Conservation (phyloP, 2,888 invertebrate species). For the Agrotis ipsilon region DNA sequence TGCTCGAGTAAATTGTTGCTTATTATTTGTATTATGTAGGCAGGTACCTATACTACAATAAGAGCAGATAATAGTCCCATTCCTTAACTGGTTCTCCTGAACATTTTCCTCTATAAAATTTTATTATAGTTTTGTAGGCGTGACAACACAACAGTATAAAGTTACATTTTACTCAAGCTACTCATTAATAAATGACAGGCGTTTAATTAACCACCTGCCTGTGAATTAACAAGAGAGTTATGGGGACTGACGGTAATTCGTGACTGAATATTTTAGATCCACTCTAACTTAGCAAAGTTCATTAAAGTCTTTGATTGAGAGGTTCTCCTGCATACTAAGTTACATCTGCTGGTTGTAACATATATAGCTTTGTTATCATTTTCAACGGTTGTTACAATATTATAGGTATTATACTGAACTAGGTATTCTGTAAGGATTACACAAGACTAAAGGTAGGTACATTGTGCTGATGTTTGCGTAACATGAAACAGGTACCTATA, state of each 20-base stretch:
- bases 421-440: not conserved
- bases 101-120: constrained; percentile 20
- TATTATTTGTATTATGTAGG: not conserved
- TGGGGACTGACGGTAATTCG: constrained; percentile 81
- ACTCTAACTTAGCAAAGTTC: constrained; percentile 88
- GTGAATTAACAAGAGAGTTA: constrained; percentile 64
- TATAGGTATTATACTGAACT: not conserved
- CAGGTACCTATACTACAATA: not conserved
- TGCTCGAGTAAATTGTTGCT: constrained; percentile 16
- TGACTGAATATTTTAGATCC: constrained; percentile 88
- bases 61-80: constrained; percentile 5
- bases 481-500: not conserved
- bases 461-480: constrained; percentile 13
- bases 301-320: constrained; percentile 86
- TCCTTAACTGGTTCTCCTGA: not conserved
- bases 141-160: constrained; percentile 24
- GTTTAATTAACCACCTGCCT: constrained; percentile 64
- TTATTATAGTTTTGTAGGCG: not conserved
- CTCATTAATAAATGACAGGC: constrained; percentile 54
- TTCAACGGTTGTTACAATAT: not conserved
- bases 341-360: constrained; percentile 15
- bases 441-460: not conserved
- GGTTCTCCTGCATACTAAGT: constrained; percentile 60
- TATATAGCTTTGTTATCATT: constrained; percentile 9
- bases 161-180: constrained; percentile 34